phyloP scores from a whole-genome alignment of 2,113 vertebrate genomes.

The Chamaetylas fuelleborni region DNA sequence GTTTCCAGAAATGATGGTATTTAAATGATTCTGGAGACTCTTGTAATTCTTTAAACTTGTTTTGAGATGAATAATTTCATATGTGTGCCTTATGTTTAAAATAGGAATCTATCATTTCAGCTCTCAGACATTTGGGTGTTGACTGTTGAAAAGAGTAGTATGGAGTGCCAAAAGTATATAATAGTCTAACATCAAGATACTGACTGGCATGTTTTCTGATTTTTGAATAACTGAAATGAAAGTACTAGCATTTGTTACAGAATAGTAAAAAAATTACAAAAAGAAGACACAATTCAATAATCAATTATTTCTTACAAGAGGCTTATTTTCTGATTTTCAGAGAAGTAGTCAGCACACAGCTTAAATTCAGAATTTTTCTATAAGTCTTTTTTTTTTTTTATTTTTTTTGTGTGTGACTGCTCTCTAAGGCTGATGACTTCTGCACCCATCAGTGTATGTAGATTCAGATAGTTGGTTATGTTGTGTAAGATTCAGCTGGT shows the following conservation, averaged over 20 bases:
- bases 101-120: background rate
- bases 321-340: background rate
- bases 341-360: background rate
- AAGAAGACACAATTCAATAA: background rate
- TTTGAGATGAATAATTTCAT: background rate
- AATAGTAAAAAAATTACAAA: background rate
- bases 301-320: background rate
- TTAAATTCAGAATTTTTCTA: background rate
- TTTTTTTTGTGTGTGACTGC: background rate
- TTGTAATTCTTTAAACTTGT: background rate
- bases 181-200: background rate
- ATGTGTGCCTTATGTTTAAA: background rate
- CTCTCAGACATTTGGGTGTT: background rate
- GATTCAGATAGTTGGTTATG: background rate
- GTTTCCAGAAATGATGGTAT: background rate
- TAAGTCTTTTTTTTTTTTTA: background rate
- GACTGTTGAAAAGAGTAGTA: background rate
- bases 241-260: background rate
- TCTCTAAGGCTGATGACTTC: background rate
- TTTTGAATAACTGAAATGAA: background rate
- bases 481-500: background rate
- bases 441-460: too few species aligned
- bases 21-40: background rate
- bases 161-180: background rate
- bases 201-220: background rate